A percentile compares a stretch with the other conserved stretches of the same genome.
phyloP scores from a whole-genome alignment of 2,888 invertebrate genomes.

The Drosophila pseudotakahashii region DNA sequence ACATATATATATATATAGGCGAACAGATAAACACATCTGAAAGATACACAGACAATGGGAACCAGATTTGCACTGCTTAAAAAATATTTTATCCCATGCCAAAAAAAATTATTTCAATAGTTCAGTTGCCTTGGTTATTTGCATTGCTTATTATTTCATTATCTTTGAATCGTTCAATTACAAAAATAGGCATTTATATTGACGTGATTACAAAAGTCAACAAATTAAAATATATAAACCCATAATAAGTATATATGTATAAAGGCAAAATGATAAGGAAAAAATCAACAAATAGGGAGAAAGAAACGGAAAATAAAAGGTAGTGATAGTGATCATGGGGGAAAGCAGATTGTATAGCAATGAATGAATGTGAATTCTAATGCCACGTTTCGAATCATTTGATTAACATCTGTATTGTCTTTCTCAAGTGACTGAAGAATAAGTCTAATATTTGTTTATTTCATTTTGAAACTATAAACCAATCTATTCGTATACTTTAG shows the following conservation, averaged over 20 bases:
- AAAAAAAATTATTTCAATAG: neutral
- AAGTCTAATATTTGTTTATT: neutral
- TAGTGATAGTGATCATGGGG: neutral
- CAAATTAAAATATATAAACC: neutral
- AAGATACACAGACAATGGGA: constrained; percentile 1
- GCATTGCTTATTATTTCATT: neutral
- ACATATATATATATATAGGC: no score
- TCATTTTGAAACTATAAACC: neutral
- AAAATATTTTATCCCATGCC: constrained; percentile 1
- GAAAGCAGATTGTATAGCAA: constrained; percentile 9
- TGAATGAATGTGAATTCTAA: constrained; percentile 6
- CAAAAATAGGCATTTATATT: constrained; percentile 15
- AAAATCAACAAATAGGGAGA: neutral
- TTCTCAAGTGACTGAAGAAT: neutral
- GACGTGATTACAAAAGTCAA: constrained; percentile 5
- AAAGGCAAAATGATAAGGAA: constrained; percentile 4
- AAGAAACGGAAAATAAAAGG: neutral
- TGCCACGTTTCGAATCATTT: neutral
- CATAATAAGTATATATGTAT: neutral
- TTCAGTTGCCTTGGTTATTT: neutral
- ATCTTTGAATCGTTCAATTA: neutral
- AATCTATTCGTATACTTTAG: no score
- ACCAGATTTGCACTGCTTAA: constrained; percentile 5
- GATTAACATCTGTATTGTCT: neutral
- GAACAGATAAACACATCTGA: constrained; percentile 8